Percentiles rank a stretch among this genome's conserved stretches.
Conservation (phyloP, 2,797 vertebrate genomes). For the Chrosomus eos region DNA sequence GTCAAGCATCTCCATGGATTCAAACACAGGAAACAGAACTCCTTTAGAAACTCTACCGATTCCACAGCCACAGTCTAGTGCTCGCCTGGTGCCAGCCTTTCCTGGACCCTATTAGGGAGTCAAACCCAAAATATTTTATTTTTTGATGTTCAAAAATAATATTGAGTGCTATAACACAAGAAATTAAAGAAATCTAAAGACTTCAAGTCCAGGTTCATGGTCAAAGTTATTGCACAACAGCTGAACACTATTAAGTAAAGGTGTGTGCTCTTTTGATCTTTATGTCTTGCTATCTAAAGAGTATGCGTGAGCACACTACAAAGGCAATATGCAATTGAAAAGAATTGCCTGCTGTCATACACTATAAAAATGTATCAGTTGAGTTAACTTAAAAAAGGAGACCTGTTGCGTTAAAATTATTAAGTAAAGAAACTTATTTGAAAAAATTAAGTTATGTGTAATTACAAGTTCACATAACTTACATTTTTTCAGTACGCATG, state of each 20-base stretch:
- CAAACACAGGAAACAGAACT: constrained; percentile 90
- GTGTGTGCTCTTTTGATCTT: neutral
- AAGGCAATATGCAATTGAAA: neutral
- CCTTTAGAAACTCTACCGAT: constrained; percentile 93
- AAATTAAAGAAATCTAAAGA: neutral
- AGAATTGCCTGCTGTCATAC: neutral
- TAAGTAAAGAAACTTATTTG: no score
- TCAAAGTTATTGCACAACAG: neutral
- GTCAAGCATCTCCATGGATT: constrained; percentile 89
- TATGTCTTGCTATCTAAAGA: neutral
- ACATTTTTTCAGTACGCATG: no score
- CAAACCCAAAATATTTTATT: neutral
- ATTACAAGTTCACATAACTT: no score
- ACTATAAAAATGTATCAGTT: no score
- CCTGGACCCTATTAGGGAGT: constrained; percentile 82
- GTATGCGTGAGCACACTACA: neutral
- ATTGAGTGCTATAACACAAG: neutral
- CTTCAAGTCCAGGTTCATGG: neutral
- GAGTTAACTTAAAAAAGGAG: no score
- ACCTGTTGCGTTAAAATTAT: no score
- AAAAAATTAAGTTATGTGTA: no score
- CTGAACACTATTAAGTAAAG: constrained; percentile 1
- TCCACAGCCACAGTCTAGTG: constrained; percentile 91
- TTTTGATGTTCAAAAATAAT: neutral
- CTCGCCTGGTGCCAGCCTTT: constrained; percentile 83